phyloP scores from a whole-genome alignment of 2,113 vertebrate genomes.

The Elgaria multicarinata region DNA sequence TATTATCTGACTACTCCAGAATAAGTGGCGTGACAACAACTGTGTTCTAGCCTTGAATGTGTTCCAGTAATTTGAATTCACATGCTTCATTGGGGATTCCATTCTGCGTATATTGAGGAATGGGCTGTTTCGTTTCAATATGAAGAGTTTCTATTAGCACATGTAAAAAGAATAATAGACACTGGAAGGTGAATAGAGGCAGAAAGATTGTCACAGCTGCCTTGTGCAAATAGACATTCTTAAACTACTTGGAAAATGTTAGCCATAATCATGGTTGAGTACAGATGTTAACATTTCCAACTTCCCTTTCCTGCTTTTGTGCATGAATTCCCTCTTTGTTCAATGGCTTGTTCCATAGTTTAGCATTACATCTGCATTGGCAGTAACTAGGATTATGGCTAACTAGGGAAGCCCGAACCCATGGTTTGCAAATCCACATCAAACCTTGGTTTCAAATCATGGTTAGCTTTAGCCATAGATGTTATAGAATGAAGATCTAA shows the following conservation, averaged over 20 bases:
- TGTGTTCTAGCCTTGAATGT: neutral
- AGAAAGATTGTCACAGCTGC: neutral
- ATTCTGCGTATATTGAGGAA: neutral
- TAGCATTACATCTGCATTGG: neutral
- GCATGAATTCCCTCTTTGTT: neutral
- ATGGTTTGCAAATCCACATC: neutral
- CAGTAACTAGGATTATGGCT: neutral
- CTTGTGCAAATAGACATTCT: too few relatives aligned
- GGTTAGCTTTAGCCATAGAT: neutral
- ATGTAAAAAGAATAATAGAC: neutral
- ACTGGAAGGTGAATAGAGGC: neutral
- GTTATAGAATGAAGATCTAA: neutral
- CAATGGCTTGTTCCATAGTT: neutral
- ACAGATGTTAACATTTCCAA: neutral
- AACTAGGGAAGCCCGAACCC: neutral
- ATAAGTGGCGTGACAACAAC: too few relatives aligned
- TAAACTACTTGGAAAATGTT: slow-evolving; percentile 1
- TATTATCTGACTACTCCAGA: too few relatives aligned
- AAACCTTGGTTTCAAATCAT: neutral
- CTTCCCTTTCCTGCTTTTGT: neutral
- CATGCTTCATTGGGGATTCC: neutral
- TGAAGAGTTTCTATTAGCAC: neutral
- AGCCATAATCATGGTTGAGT: neutral
- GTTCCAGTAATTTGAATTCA: neutral
- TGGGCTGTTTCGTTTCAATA: neutral